phyloP scores from a whole-genome alignment of 2,888 invertebrate genomes.

The Leptopilina syphax region DNA sequence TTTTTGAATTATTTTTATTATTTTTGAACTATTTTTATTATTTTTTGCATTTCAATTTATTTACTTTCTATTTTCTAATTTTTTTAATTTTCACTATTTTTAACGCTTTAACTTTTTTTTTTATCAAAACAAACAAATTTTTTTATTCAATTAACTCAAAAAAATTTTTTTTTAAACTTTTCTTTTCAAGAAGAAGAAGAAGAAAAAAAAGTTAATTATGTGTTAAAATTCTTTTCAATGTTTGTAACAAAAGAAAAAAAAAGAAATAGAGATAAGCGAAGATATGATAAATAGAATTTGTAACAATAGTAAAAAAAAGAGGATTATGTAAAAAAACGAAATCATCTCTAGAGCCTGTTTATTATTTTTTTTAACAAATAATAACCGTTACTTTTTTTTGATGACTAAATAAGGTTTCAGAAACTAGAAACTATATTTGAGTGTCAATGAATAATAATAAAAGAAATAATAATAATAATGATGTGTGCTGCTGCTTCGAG shows the following conservation, averaged over 20 bases:
- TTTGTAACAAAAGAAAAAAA: neutral
- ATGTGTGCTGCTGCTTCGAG: neutral
- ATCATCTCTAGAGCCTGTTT: neutral
- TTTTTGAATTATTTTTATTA: too few species aligned
- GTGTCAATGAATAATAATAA: conserved; percentile 23
- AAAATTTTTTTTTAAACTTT: too few species aligned
- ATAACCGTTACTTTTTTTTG: neutral
- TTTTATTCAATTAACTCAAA: too few species aligned
- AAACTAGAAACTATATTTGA: neutral
- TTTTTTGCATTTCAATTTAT: too few species aligned
- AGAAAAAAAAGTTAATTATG: too few species aligned
- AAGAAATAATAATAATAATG: neutral
- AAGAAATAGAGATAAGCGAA: neutral
- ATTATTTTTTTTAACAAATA: conserved; percentile 2
- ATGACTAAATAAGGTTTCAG: conserved; percentile 9
- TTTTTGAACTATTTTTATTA: too few species aligned
- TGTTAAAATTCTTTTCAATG: neutral
- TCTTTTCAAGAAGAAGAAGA: too few species aligned
- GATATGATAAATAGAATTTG: neutral
- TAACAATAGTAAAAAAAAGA: neutral
- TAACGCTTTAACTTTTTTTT: too few species aligned
- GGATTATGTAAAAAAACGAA: neutral
- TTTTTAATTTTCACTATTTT: too few species aligned
- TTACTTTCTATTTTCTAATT: too few species aligned
- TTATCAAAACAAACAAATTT: too few species aligned